Evolutionary conservation across 2,888 invertebrate genomes (phyloP).

Genomic region (Cheilosia variabilis): DNA sequence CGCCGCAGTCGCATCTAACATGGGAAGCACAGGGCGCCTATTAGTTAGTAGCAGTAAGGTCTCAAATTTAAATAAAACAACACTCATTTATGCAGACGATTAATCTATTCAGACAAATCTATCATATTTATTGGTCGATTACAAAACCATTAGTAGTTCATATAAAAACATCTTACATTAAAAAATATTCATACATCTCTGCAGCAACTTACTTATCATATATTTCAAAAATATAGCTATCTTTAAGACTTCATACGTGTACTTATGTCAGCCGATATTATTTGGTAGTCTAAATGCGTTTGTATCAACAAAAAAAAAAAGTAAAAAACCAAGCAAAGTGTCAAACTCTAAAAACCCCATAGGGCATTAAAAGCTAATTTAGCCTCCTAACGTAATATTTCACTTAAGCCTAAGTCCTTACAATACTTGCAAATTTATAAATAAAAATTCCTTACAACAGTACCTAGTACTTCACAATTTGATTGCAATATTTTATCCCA

Average conservation of each 20-base stretch:
- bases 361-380: background rate
- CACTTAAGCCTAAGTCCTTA: background rate
- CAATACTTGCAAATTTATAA: background rate
- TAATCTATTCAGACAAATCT: constrained; percentile 1
- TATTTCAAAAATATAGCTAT: too few species aligned
- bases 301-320: too few species aligned
- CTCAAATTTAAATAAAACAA: background rate
- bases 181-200: constrained; percentile 1
- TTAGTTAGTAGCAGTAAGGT: background rate
- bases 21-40: too few species aligned
- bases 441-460: constrained; percentile 40
- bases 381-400: background rate
- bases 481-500: constrained; percentile 2
- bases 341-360: background rate
- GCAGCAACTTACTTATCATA: too few species aligned
- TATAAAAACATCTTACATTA: constrained; percentile 1
- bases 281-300: too few species aligned
- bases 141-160: background rate
- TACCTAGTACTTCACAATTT: constrained; percentile 46
- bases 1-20: too few species aligned
- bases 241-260: too few species aligned
- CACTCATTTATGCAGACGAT: constrained; percentile 16
- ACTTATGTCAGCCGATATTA: too few species aligned
- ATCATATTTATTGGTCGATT: constrained; percentile 31
- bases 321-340: too few species aligned